These are phyloP conservation scores for Dorcus parallelipipedus DNA, from an alignment of 2,888 invertebrate genomes.

Conservation along the genomic window DNA sequence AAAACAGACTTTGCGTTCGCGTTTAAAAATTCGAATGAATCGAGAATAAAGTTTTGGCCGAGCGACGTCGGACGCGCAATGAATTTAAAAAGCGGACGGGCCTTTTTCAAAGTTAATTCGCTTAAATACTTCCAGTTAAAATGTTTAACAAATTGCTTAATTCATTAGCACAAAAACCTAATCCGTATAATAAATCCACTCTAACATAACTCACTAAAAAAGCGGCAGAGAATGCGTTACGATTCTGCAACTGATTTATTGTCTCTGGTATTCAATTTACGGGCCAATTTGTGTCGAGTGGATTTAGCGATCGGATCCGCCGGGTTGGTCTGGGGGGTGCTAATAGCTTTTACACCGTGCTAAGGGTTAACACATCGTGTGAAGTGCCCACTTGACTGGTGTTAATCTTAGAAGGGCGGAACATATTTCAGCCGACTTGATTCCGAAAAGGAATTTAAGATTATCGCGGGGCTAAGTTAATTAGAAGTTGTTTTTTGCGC, in stretches of 20 bases:
- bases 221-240: slow-evolving; percentile 39
- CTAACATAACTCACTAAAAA: slow-evolving; percentile 41
- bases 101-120: slow-evolving; percentile 13
- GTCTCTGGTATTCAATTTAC: slow-evolving; percentile 48
- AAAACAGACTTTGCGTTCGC: too few relatives aligned
- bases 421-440: neutral
- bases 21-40: too few relatives aligned
- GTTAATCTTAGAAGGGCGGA: slow-evolving; percentile 37
- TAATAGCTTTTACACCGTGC: slow-evolving; percentile 42
- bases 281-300: slow-evolving; percentile 49
- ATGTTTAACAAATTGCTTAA: slow-evolving; percentile 30
- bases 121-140: slow-evolving; percentile 13
- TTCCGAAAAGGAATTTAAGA: neutral
- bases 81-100: too few relatives aligned
- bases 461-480: neutral
- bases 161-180: slow-evolving; percentile 46
- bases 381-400: slow-evolving; percentile 47
- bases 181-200: slow-evolving; percentile 47
- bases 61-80: too few relatives aligned
- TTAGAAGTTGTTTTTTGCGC: neutral
- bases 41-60: too few relatives aligned
- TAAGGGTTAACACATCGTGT: slow-evolving; percentile 48
- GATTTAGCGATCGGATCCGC: slow-evolving; percentile 43
- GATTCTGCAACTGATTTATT: slow-evolving; percentile 46
- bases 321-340: slow-evolving; percentile 25